These are phyloP conservation scores for Acestrorhynchus altus DNA, from an alignment of 2,797 vertebrate species.

Conservation along the genomic window DNA sequence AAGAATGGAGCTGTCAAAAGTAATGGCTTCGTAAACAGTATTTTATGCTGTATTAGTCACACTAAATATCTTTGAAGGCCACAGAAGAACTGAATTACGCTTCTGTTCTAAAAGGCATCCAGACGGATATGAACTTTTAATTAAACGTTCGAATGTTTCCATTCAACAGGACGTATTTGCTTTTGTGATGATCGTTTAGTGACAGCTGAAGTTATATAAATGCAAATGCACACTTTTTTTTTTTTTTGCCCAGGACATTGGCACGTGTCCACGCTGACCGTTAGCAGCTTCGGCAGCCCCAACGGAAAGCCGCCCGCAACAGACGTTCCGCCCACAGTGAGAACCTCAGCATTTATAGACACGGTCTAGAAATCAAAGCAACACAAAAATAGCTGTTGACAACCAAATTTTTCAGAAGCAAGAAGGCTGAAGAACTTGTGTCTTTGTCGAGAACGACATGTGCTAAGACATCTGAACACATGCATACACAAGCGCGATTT, in stretches of 20 bases:
- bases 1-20: conserved; percentile 64
- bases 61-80: conserved; percentile 60
- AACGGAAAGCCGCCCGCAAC: neutral
- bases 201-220: conserved; percentile 32
- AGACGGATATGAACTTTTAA: conserved; percentile 53
- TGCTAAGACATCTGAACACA: conserved; percentile 20
- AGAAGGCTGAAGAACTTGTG: neutral
- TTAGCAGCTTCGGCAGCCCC: neutral
- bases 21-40: conserved; percentile 58
- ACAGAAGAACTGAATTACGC: conserved; percentile 20
- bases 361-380: neutral
- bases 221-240: conserved; percentile 21
- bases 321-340: neutral
- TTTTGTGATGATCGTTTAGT: conserved; percentile 10
- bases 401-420: neutral
- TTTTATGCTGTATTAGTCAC: conserved; percentile 68
- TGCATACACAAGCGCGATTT: conserved; percentile 42
- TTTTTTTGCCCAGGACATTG: neutral
- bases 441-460: neutral
- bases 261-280: neutral
- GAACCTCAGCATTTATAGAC: neutral
- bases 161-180: conserved; percentile 41
- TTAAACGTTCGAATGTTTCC: conserved; percentile 55
- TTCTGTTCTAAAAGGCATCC: conserved; percentile 48
- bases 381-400: neutral